Evolutionary conservation across 1,140 invertebrate genomes (phyloP).

Genomic region (Drosophila triauraria): DNA sequence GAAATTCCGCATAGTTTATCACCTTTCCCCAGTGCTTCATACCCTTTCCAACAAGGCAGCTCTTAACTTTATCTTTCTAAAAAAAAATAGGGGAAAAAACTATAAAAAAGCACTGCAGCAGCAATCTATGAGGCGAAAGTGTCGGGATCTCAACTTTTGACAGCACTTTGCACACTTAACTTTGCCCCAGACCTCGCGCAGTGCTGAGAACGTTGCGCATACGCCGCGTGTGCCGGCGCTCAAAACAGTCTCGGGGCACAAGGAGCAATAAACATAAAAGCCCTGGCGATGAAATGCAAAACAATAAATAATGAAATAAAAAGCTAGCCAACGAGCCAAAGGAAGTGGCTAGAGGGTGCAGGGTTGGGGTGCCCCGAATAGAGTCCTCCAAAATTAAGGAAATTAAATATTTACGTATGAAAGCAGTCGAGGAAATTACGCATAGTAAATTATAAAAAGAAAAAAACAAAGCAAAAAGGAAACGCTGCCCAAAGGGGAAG

Average conservation of each 20-base stretch:
- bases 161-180: constrained; percentile 60
- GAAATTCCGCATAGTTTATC: neutral
- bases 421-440: constrained; percentile 70
- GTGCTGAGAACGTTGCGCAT: constrained; percentile 34
- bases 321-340: constrained; percentile 33
- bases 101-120: constrained; percentile 5
- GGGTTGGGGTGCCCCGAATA: constrained; percentile 15
- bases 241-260: constrained; percentile 17
- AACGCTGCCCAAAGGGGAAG: constrained; percentile 11
- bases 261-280: constrained; percentile 70
- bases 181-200: constrained; percentile 16
- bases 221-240: constrained; percentile 30
- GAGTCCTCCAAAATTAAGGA: constrained; percentile 56
- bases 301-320: constrained; percentile 81
- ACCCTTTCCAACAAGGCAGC: neutral
- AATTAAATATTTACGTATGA: constrained; percentile 81
- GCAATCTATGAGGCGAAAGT: constrained; percentile 31
- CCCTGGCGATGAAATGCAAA: constrained; percentile 72
- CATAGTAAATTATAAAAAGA: constrained; percentile 75
- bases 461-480: constrained; percentile 36
- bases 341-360: neutral
- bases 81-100: neutral
- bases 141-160: constrained; percentile 54
- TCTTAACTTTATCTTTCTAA: constrained; percentile 4
- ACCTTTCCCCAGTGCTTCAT: neutral